Conservation (phyloP, 2,797 vertebrate genomes). For the Rhadinocentrus ornatus region DNA sequence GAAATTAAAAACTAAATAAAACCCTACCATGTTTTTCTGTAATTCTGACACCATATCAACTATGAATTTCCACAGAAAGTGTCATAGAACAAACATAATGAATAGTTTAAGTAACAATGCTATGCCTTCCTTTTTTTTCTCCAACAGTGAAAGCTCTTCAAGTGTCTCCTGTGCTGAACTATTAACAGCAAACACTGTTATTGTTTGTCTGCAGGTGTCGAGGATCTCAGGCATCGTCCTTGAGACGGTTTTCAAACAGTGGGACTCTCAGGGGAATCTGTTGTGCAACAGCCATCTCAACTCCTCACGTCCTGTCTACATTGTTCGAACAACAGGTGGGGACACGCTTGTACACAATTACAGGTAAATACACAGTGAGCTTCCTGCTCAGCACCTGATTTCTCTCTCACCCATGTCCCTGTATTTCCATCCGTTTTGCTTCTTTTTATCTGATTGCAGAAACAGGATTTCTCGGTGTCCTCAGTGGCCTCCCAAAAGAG, state of each 20-base stretch:
- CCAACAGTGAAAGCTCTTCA: constrained; percentile 28
- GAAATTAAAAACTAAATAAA: background rate
- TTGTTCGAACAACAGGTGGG: constrained; percentile 79
- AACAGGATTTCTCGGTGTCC: constrained; percentile 88
- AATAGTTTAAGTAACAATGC: constrained; percentile 11
- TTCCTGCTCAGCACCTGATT: constrained; percentile 13
- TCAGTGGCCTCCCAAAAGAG: constrained; percentile 74
- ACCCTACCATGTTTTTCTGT: background rate
- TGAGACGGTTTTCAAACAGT: constrained; percentile 69
- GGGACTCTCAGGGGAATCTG: constrained; percentile 73
- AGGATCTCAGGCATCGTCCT: constrained; percentile 65
- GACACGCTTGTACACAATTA: constrained; percentile 11
- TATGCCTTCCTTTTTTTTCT: constrained; percentile 18
- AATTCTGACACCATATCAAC: background rate
- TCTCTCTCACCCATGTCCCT: background rate
- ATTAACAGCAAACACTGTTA: constrained; percentile 38
- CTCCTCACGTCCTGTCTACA: constrained; percentile 74
- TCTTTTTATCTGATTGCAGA: constrained; percentile 69
- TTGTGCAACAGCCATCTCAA: constrained; percentile 63
- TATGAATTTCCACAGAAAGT: constrained; percentile 6
- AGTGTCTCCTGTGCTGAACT: constrained; percentile 58
- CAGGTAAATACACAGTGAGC: constrained; percentile 7
- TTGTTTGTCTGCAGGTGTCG: constrained; percentile 60
- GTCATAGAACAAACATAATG: constrained; percentile 9
- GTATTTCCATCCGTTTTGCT: constrained; percentile 38